Evolutionary conservation across 64 coral and sea anemone species (phyloP), one percentile per base, ranked within the genome.

Genomic region (Dendrophyllia cribrosa): DNA sequence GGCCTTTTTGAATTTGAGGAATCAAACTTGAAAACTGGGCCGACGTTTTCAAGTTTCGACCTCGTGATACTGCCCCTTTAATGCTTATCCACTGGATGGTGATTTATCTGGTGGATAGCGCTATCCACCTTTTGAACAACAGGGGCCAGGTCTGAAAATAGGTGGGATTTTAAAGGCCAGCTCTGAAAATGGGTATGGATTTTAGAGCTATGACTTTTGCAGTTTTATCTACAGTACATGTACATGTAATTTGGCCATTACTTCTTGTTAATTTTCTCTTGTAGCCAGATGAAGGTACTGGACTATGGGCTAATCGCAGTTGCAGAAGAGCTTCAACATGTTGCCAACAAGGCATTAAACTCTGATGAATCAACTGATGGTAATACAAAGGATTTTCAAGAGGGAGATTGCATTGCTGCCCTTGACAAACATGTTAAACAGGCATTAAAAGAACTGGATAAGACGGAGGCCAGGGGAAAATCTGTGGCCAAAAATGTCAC

Each of bases 241-340:
- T 55, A 10, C 53, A 56, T 5, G 3, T 56, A 56, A 56, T 56
- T 55, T 56, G 53, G 12, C 12, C 53, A 56, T 56, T 55, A 7
- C 52, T 7, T 56, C 5, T 12, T 43, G 20, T 21, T 46, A 45
- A 10, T 59, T 4, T 26, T 34, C 34, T 34, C 62, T 25, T 64
- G n/a, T 53, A 98, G 97, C 75, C 97, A 98, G 80, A 96, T 98
- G 91, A 98, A 98, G 51, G 67, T 93, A 15, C 70, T 98, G 45
- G 95, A 98, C 43, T 96, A 96, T 86, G 97, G 97, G 16, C 71
- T 98, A 75, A 87, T 96, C 8, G 66, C 91, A 55, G 94, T 88
- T 20, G 76, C 97, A 10, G 58, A 90, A 19, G 91, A 96, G 53
- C 77, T 98, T 13, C 82, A 78, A 66, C 61, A 65, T 48, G 21